Conservation (phyloP, 2,797 vertebrate genomes). For the Phalloptychus januarius region DNA sequence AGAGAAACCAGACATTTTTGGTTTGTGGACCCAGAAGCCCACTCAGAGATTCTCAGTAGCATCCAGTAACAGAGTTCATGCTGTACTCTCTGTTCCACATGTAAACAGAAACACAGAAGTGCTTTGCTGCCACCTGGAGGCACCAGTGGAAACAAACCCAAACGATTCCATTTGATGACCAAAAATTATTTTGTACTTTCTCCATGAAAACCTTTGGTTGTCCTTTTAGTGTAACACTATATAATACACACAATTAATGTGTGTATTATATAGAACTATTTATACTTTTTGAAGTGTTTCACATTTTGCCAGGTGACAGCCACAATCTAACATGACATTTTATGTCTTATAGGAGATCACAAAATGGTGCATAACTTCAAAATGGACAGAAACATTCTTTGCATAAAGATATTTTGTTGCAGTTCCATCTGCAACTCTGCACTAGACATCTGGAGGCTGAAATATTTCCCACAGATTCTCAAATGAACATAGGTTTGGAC, state of each 20-base stretch:
- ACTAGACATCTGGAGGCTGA: not conserved
- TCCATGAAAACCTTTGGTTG: not conserved
- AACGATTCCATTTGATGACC: not conserved
- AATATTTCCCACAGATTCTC: not conserved
- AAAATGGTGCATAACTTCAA: not conserved
- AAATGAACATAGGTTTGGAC: not conserved
- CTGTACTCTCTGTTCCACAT: not conserved
- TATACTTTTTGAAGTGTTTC: not conserved
- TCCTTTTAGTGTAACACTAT: not conserved
- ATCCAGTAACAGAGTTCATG: not conserved
- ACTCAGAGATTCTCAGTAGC: not conserved
- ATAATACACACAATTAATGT: not conserved
- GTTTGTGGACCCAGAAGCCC: not conserved
- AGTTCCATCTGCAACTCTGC: not conserved
- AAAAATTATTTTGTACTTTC: not conserved
- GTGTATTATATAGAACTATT: no score
- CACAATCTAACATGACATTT: not conserved
- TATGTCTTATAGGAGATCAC: not conserved
- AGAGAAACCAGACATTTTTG: not conserved
- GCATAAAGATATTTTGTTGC: not conserved
- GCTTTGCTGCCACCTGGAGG: slow-evolving; percentile 58
- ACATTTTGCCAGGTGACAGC: not conserved
- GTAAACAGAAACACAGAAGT: not conserved
- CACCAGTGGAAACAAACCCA: not conserved
- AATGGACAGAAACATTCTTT: not conserved